A percentile compares a stretch with the other conserved stretches of the same genome.
Conservation (phyloP, 2,888 invertebrate genomes). For the Thera britannica region DNA sequence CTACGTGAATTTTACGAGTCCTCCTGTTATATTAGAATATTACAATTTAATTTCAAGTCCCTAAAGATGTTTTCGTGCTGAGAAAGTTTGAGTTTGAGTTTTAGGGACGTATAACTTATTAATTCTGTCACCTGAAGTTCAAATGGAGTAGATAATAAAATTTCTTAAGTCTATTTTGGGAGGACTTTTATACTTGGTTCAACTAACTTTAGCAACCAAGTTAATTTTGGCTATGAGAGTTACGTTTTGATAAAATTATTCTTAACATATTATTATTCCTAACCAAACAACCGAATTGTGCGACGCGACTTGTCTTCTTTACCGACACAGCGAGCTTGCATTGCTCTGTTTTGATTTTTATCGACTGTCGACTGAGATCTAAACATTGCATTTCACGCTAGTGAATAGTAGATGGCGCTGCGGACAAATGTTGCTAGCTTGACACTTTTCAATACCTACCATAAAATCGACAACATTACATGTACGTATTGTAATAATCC, state of each 20-base stretch:
- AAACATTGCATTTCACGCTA: no score
- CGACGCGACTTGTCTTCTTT: no score
- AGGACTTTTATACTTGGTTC: constrained; percentile 7
- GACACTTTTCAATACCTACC: no score
- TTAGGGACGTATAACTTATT: constrained; percentile 37
- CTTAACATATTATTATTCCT: no score
- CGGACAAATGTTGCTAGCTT: no score
- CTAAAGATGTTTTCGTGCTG: constrained; percentile 26
- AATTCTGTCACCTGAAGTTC: constrained; percentile 38
- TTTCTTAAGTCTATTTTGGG: constrained; percentile 15
- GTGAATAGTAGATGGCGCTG: no score
- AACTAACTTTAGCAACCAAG: not conserved
- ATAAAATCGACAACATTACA: no score
- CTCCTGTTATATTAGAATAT: constrained; percentile 20
- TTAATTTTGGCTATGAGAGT: not conserved
- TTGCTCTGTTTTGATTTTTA: no score
- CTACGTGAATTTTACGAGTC: constrained; percentile 28
- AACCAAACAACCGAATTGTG: no score
- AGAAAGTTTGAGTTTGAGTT: constrained; percentile 36
- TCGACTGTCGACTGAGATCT: no score
- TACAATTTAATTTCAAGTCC: constrained; percentile 36
- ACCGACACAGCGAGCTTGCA: no score
- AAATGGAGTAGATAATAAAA: constrained; percentile 32
- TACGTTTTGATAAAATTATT: not conserved
- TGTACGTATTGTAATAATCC: no score